Evolutionary conservation across 2,113 vertebrate species (phyloP).

Genomic region (Columba livia): DNA sequence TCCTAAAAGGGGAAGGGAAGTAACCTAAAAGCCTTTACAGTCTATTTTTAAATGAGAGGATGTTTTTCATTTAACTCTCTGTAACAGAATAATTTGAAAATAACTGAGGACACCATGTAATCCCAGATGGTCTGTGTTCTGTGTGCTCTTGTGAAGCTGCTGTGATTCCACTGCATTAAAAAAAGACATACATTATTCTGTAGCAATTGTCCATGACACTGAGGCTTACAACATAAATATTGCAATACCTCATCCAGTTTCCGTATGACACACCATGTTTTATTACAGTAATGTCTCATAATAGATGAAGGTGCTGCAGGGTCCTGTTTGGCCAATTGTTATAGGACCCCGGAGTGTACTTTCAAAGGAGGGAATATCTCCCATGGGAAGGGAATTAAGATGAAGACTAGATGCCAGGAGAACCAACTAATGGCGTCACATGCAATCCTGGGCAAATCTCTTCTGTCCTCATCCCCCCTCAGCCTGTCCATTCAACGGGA

Average conservation of each 20-base stretch:
- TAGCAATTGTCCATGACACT: slow-evolving; percentile 64
- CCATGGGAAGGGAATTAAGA: not conserved
- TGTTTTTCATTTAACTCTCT: slow-evolving; percentile 36
- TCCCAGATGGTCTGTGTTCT: slow-evolving; percentile 31
- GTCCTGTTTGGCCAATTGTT: slow-evolving; percentile 59
- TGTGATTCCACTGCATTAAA: slow-evolving; percentile 44
- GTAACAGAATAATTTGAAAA: slow-evolving; percentile 33
- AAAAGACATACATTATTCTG: slow-evolving; percentile 59
- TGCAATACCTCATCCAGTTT: slow-evolving; percentile 63
- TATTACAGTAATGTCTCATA: slow-evolving; percentile 63
- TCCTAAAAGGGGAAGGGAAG: not conserved
- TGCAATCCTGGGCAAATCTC: not conserved
- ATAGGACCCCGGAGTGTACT: slow-evolving; percentile 43
- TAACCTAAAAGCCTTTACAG: not conserved
- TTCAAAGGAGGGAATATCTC: slow-evolving; percentile 38
- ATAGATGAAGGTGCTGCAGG: slow-evolving; percentile 60
- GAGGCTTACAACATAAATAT: slow-evolving; percentile 65
- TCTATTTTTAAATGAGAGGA: slow-evolving; percentile 9
- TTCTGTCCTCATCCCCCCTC: not conserved
- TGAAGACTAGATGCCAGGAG: slow-evolving; percentile 7
- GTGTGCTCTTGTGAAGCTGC: slow-evolving; percentile 18
- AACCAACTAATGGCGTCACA: not conserved
- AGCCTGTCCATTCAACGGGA: not conserved
- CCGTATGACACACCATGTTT: slow-evolving; percentile 51
- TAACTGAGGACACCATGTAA: slow-evolving; percentile 22